Conservation (phyloP, 2,113 vertebrate genomes). For the Trinectes maculatus region DNA sequence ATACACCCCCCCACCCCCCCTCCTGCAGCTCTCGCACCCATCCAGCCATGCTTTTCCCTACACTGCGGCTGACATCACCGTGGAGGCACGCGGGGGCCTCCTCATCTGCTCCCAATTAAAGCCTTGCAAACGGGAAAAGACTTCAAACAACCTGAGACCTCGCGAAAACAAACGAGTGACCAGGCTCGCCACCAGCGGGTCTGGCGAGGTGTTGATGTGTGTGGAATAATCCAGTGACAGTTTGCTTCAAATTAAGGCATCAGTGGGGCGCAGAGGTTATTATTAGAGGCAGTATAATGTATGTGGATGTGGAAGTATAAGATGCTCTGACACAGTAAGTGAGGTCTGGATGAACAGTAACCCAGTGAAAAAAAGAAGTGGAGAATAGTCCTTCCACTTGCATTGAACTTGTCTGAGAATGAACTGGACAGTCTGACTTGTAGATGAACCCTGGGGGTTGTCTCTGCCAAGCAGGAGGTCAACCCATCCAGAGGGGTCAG, state of each 20-base stretch:
- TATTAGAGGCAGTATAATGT: constrained; percentile 5
- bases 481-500: constrained; percentile 29
- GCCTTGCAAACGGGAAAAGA: constrained; percentile 57
- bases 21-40: constrained; percentile 5
- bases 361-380: neutral
- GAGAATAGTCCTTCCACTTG: neutral
- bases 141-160: constrained; percentile 69
- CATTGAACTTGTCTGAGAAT: constrained; percentile 22
- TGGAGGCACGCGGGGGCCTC: constrained; percentile 77
- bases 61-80: constrained; percentile 79
- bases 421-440: constrained; percentile 20
- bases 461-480: constrained; percentile 10
- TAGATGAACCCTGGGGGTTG: constrained; percentile 32
- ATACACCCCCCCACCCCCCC: constrained; percentile 14
- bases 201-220: constrained; percentile 34
- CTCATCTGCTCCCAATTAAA: constrained; percentile 82
- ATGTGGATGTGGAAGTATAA: constrained; percentile 19
- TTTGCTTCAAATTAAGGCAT: constrained; percentile 28
- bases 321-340: constrained; percentile 18
- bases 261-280: constrained; percentile 23
- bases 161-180: constrained; percentile 54
- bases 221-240: constrained; percentile 33
- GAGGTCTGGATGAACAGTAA: constrained; percentile 1
- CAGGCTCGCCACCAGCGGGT: constrained; percentile 25
- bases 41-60: constrained; percentile 48